Base-by-base conservation (phyloP, 2,113 vertebrate genomes). In the Platycercus adscitus region DNA sequence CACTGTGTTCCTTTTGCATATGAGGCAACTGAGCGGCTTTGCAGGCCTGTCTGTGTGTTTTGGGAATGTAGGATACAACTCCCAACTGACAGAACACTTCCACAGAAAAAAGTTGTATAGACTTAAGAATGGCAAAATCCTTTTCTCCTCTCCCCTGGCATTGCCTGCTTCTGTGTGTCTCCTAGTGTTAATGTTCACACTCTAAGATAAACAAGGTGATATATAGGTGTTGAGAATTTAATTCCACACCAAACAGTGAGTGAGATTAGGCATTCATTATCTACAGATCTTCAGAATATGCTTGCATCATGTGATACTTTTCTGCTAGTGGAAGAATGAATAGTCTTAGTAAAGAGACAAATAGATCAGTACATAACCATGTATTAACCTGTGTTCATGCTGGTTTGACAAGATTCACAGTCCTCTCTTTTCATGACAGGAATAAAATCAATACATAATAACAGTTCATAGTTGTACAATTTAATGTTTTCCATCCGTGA, bases 1-100 rank as follows among this genome's bases (percentile, higher is more conserved):
- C 88, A 76, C 43, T 7, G 23, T 37, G 60, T 17, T 88, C 73
- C 37, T 89, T 91, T 96, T 95, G 86, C 80, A 68, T 92, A 72
- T 25, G 35, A 85, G 77, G 76, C 63, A 90, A 64, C 68, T 60
- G 88, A 91, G 52, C 29, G 52, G 15, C 65, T 77, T 82, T 89
- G n/a, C 63, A 82, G 75, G 28, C 63, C 70, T 91, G 52, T 41
- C 66, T 65, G 2, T 20, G 13, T 50, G n/a, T 28, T 65, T 66
- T 60, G 70, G 70, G 29, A 81, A 20, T 13, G n/a, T 8, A 78
- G 43, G 11, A 14, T 58, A 55, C 11, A n/a, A 47, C 81, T 71
- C 35, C 65, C 44, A 61, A 13, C 39, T 55, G 65, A 28, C 33
- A 75, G 41, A 88, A 73, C 33, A 89, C 17, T 46, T 63, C 29